phyloP scores from a whole-genome alignment of 2,113 vertebrate species.

The Tychaedon coryphoeus region DNA sequence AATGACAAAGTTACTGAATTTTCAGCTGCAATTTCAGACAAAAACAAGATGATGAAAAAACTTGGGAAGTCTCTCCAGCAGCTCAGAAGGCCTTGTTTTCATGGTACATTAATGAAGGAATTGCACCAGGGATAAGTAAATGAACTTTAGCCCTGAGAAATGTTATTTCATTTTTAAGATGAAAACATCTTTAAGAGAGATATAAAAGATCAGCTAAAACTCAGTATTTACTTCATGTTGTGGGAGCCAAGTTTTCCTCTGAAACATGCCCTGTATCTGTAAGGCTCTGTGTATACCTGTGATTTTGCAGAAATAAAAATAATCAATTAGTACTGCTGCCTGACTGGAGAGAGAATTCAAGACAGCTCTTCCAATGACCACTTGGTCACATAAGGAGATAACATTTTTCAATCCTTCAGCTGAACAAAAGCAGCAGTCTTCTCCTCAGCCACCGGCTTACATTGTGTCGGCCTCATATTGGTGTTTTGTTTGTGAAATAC shows the following conservation, averaged over 20 bases:
- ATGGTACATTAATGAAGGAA: background rate
- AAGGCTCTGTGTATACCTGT: background rate
- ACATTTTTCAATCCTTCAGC: background rate
- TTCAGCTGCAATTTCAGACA: background rate
- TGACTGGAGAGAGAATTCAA: background rate
- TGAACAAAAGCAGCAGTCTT: background rate
- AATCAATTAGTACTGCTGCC: background rate
- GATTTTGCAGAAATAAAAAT: background rate
- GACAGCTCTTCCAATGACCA: background rate
- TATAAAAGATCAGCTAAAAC: background rate
- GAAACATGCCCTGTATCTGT: background rate
- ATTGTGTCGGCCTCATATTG: background rate
- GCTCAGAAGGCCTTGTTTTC: background rate
- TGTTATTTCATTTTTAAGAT: background rate
- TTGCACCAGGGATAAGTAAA: background rate
- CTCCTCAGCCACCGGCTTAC: background rate
- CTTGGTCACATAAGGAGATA: background rate
- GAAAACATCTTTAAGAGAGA: background rate
- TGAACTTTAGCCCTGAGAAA: background rate
- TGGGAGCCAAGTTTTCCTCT: background rate
- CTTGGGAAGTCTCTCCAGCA: background rate
- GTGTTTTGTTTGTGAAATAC: background rate
- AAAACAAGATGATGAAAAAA: background rate
- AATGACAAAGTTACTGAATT: background rate
- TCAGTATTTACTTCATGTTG: background rate